A percentile compares a stretch with the other conserved stretches of the same genome.
Evolutionary conservation across 2,797 vertebrate species (phyloP).

Genomic region (Anguilla obscura): DNA sequence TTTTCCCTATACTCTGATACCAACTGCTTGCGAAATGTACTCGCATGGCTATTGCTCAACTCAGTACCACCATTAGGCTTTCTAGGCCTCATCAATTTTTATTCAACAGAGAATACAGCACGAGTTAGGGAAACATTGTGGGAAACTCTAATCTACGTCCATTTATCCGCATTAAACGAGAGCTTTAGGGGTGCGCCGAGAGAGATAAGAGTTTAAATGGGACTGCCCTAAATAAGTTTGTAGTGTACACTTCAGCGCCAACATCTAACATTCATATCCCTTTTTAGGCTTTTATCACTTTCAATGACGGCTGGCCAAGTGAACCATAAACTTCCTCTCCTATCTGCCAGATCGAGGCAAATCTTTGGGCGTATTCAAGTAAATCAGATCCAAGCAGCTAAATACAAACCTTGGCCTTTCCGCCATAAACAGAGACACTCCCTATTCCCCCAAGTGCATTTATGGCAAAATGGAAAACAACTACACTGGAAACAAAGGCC

Average conservation of each 20-base stretch:
- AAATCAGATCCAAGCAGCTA: constrained; percentile 53
- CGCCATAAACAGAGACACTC: constrained; percentile 8
- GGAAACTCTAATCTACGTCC: constrained; percentile 50
- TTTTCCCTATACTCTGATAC: constrained; percentile 44
- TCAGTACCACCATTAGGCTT: constrained; percentile 49
- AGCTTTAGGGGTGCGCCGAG: constrained; percentile 39
- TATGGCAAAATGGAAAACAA: constrained; percentile 35
- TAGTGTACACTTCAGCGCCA: constrained; percentile 62
- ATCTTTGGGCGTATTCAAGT: constrained; percentile 58
- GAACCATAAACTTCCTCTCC: constrained; percentile 59
- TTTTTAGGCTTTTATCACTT: constrained; percentile 83
- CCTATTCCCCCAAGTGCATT: constrained; percentile 45
- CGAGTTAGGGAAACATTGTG: constrained; percentile 38
- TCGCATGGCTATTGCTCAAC: constrained; percentile 34
- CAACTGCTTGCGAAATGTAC: constrained; percentile 20
- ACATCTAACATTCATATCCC: constrained; percentile 76
- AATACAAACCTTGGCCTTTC: constrained; percentile 48
- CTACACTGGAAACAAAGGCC: constrained; percentile 31
- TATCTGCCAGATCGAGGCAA: constrained; percentile 63
- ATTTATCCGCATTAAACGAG: constrained; percentile 66
- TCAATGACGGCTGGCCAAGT: constrained; percentile 62
- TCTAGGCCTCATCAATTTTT: constrained; percentile 52
- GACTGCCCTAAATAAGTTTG: constrained; percentile 70
- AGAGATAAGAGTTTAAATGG: constrained; percentile 54
- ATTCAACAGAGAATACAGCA: constrained; percentile 42